phyloP scores from a whole-genome alignment of 2,113 vertebrate genomes.

The Aix galericulata region DNA sequence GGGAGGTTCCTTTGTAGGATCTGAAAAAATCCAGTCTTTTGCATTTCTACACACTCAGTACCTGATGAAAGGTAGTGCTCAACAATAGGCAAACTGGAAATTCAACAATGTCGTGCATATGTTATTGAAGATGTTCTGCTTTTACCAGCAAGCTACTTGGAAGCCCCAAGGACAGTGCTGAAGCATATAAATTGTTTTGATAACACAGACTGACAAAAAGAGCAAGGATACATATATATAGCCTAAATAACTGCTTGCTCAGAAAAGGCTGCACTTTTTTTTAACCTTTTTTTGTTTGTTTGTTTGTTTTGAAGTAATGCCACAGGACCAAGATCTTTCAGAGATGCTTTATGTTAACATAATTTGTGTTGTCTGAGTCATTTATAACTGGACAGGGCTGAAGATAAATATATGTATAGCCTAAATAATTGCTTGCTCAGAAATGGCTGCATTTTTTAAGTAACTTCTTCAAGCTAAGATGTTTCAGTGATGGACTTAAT shows the following conservation, averaged over 20 bases:
- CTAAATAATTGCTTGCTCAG: not conserved
- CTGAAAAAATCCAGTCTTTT: not conserved
- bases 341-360: not conserved
- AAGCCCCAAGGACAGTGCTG: conserved; percentile 1
- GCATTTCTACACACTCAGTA: not conserved
- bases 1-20: not conserved
- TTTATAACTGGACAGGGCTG: not conserved
- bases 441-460: not conserved
- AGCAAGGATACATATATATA: not conserved
- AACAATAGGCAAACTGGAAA: not conserved
- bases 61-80: conserved; percentile 4
- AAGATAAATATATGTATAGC: not conserved
- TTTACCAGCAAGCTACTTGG: conserved; percentile 11
- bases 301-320: not conserved
- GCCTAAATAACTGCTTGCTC: conserved; percentile 11
- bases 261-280: not conserved
- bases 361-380: not conserved
- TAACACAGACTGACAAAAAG: conserved; percentile 36
- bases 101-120: not conserved
- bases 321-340: not conserved
- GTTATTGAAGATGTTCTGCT: not conserved
- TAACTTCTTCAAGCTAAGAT: not conserved
- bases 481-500: not conserved
- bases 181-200: conserved; percentile 4
- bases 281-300: not conserved